Base-by-base conservation (phyloP, 1,140 invertebrate genomes). In the Lasioglossum albipes region DNA sequence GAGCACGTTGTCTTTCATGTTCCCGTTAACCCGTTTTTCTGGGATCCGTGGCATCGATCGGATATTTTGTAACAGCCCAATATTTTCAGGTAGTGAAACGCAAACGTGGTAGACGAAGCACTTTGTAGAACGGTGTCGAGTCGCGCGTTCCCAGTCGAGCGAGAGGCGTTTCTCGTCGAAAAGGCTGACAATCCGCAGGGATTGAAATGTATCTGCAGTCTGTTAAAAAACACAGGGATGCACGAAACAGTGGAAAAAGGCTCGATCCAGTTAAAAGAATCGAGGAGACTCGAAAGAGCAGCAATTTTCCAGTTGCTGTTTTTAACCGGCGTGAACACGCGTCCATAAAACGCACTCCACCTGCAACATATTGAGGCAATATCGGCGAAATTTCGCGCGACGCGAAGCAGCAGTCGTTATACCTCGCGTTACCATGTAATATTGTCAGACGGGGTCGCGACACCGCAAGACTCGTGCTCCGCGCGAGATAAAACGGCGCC, bases 321-420 rank as follows among this genome's bases (percentile, higher is more conserved):
- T 78, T 72, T 78, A 72, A 78, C 59, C 68, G 68, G 59, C 72
- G 76, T n/a, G 65, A 68, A 67, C 52, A 3, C 54, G 49, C 67
- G 68, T 65, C 45, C 76, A 64, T 78, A 78, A 78, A 78, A 78
- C 70, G 76, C 76, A 78, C 76, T 72, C 76, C n/a, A 20, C 27
- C 42, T 42, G 76, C 76, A 78, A 78, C 76, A 65, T 78, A 78
- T 78, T 36, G 66, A 77, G 57, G 79, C 67, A 72, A 78, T 78
- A 82, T 72, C 80, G 75, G 62, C 72, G 69, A 67, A 78, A 72
- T 82, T 82, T 82, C 70, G 54, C 61, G 52, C 80, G 52, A 71
- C 76, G 61, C 52, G 64, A 54, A 54, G 57, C 68, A 61, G 64
- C 72, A 57, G 80, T 52, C 70, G 69, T 71, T 77, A 70, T 31